A percentile compares a stretch with the other conserved stretches of the same genome.
Conservation (phyloP, 2,797 vertebrate genomes). For the Arrhamphus sclerolepis region DNA sequence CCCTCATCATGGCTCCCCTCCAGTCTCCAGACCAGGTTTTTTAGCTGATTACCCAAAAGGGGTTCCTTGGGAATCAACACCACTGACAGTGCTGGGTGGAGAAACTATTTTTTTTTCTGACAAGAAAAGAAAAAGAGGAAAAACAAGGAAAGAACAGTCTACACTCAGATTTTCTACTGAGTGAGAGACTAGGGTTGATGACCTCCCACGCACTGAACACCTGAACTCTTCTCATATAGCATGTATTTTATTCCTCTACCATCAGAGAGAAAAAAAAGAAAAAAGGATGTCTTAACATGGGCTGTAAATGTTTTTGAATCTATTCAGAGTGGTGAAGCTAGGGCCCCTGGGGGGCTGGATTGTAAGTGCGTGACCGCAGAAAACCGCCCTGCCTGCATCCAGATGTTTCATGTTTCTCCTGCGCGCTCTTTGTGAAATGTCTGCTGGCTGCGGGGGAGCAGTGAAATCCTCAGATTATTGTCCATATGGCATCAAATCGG, state of each 20-base stretch:
- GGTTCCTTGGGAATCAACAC: slow-evolving; percentile 65
- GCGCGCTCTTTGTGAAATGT: slow-evolving; percentile 47
- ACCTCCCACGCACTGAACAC: slow-evolving; percentile 50
- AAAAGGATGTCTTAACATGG: background rate
- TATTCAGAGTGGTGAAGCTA: slow-evolving; percentile 6
- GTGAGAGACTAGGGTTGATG: slow-evolving; percentile 23
- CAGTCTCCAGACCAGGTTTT: slow-evolving; percentile 78
- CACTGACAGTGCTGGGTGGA: slow-evolving; percentile 40
- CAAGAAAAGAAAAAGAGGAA: slow-evolving; percentile 39
- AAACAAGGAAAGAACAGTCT: slow-evolving; percentile 39
- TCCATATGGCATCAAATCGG: slow-evolving; percentile 7
- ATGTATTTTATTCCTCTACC: background rate
- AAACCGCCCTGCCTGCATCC: slow-evolving; percentile 70
- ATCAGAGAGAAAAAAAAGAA: slow-evolving; percentile 14
- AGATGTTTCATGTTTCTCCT: slow-evolving; percentile 79
- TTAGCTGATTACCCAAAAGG: slow-evolving; percentile 68
- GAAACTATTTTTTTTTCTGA: slow-evolving; percentile 24
- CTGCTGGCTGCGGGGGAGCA: slow-evolving; percentile 19
- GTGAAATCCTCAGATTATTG: slow-evolving; percentile 3
- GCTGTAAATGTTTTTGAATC: slow-evolving; percentile 10
- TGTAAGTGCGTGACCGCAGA: slow-evolving; percentile 46
- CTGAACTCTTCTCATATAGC: slow-evolving; percentile 43
- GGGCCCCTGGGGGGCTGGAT: slow-evolving; percentile 29
- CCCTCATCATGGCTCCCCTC: slow-evolving; percentile 64
- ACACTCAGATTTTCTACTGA: slow-evolving; percentile 12